Evolutionary conservation across 2,113 vertebrate genomes (phyloP).

Genomic region (Cyprinodon brontotheroides): DNA sequence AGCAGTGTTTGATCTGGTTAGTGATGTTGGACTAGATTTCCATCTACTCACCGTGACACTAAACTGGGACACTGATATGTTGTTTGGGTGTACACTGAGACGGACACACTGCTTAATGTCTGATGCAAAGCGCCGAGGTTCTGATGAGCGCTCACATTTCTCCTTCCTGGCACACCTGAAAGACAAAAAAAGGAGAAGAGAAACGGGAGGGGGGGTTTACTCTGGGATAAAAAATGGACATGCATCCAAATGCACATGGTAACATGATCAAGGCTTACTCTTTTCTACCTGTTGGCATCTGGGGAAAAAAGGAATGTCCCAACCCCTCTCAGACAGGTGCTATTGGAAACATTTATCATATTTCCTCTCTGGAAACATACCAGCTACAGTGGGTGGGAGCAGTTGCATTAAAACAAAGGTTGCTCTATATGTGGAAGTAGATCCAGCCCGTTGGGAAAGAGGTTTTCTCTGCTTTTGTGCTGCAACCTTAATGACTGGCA

Average conservation of each 20-base stretch:
- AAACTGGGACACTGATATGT: constrained; percentile 98
- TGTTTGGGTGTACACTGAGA: constrained; percentile 95
- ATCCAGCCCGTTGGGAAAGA: constrained; percentile 54
- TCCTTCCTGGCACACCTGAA: constrained; percentile 95
- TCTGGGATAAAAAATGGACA: constrained; percentile 37
- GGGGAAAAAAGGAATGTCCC: constrained; percentile 60
- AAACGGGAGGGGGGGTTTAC: constrained; percentile 46
- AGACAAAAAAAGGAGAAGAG: constrained; percentile 5
- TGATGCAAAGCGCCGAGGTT: constrained; percentile 92
- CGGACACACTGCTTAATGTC: constrained; percentile 97
- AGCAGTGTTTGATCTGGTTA: no score
- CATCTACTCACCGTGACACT: constrained; percentile 89
- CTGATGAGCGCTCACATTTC: constrained; percentile 90
- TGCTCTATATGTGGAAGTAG: constrained; percentile 74
- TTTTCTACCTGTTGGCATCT: constrained; percentile 61
- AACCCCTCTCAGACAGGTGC: constrained; percentile 29
- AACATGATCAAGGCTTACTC: constrained; percentile 57
- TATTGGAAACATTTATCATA: constrained; percentile 66
- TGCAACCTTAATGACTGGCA: constrained; percentile 70
- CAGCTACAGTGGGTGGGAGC: constrained; percentile 42
- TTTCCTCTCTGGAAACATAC: constrained; percentile 52
- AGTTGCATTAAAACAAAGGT: constrained; percentile 72
- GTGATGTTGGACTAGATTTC: neutral
- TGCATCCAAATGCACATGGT: constrained; percentile 31
- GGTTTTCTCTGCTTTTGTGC: constrained; percentile 64